Conservation (phyloP, 2,113 vertebrate species). For the Geococcyx californianus region DNA sequence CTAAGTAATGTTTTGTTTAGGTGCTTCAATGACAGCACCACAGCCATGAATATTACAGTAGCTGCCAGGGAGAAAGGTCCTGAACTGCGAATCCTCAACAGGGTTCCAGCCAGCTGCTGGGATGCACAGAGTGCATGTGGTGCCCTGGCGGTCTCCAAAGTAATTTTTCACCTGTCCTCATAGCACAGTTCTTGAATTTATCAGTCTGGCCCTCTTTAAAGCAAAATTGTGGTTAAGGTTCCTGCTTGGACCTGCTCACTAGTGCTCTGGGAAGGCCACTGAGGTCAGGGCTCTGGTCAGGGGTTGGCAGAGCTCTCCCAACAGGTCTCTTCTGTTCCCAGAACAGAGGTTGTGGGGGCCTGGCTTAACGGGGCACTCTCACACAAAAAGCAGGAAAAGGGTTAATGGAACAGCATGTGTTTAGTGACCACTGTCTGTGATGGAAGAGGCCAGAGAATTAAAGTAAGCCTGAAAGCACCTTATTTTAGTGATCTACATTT, state of each 20-base stretch:
- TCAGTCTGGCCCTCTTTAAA: neutral
- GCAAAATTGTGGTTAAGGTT: neutral
- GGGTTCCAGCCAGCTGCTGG: neutral
- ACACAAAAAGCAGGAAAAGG: neutral
- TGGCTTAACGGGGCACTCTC: rapidly evolving
- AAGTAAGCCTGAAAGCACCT: neutral
- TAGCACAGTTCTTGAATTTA: neutral
- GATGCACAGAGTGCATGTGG: neutral
- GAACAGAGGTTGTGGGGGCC: neutral
- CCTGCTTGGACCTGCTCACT: neutral
- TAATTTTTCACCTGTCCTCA: slow-evolving; percentile 13
- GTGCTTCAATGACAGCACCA: rapidly evolving
- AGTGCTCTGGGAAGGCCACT: neutral
- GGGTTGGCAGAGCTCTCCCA: neutral
- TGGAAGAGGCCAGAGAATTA: neutral
- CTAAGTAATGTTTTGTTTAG: neutral
- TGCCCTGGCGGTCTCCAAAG: neutral
- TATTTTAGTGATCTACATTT: neutral
- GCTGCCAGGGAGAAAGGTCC: neutral
- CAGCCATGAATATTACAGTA: neutral
- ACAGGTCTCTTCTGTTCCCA: neutral
- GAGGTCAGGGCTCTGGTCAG: neutral
- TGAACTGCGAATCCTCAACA: neutral
- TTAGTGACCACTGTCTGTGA: neutral
- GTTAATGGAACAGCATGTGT: neutral